phyloP scores from a whole-genome alignment of 2,888 invertebrate species.

The Endomychus coccineus region DNA sequence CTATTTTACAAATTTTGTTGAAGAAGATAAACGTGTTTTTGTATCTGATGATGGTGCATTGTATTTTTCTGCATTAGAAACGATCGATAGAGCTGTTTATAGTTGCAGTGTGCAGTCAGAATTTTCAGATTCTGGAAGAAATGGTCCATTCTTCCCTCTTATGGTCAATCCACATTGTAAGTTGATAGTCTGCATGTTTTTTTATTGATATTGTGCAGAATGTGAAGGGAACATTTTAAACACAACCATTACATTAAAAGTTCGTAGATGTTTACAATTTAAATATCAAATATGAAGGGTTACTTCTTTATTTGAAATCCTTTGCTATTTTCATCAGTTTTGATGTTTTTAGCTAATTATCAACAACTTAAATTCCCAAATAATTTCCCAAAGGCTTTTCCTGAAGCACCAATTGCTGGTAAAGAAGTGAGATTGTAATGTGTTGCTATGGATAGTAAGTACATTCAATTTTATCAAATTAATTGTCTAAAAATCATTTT shows the following conservation, averaged over 20 bases:
- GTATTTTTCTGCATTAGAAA: constrained; percentile 89
- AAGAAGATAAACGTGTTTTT: constrained; percentile 87
- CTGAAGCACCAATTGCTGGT: constrained; percentile 85
- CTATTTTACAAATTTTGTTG: constrained; percentile 85
- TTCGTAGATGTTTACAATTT: too few species aligned
- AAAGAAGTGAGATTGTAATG: constrained; percentile 89
- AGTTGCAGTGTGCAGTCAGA: constrained; percentile 86
- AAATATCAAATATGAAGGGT: too few species aligned
- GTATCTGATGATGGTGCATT: constrained; percentile 90
- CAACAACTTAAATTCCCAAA: constrained; percentile 89
- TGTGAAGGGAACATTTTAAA: too few species aligned
- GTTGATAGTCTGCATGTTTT: too few species aligned
- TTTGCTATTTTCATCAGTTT: too few species aligned
- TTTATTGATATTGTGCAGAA: too few species aligned
- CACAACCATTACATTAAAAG: too few species aligned
- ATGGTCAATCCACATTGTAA: constrained; percentile 73
- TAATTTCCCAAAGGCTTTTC: constrained; percentile 92
- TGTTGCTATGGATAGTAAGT: constrained; percentile 60
- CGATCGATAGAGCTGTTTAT: constrained; percentile 82
- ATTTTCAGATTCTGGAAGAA: constrained; percentile 79
- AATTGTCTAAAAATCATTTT: constrained; percentile 1
- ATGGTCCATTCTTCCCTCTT: constrained; percentile 81
- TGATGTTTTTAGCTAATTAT: constrained; percentile 58
- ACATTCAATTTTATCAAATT: background rate
- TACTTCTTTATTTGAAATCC: too few species aligned